Evolutionary conservation across 2,113 vertebrate genomes (phyloP), one percentile per base, ranked within the genome.

Genomic region (Cisticola juncidis): DNA sequence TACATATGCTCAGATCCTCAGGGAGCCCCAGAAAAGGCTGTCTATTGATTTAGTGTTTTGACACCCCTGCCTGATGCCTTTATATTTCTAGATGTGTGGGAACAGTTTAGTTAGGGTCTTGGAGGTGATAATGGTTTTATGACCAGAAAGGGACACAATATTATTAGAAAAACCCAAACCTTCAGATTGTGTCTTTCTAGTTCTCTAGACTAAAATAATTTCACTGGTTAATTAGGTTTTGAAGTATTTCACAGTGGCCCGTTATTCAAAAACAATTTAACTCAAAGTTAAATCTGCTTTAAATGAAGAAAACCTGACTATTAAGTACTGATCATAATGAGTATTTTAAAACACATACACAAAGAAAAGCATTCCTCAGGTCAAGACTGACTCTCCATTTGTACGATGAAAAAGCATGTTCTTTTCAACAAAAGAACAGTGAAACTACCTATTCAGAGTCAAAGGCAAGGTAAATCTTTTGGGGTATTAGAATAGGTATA

Each of bases 71-170:
- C 20, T 38, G 4, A 47, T 36, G 20, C 5, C 10, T 60, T 47
- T 60, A 51, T 3, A 0, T 62, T 86, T 77, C 40, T 60, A 61
- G 18, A 53, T 1, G 0, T 8, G 4, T 13, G 8, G 4, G 23
- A 6, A 12, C 12, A 40, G 14, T 36, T 58, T 36, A 45, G 15
- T 42, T 29, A 53, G 2, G 3, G 6, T 57, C 22, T 82, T 88
- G 12, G 28, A 82, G 25, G 35, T 42, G 12, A 1, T 61, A 2
- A 12, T 5, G 3, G 14, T 29, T 80, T 81, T 44, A 61, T 29
- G 15, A 50, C 14, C 24, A 48, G 10, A 28, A 5, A 77, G 22
- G 4, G 12, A 68, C 7, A 62, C 5, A 31, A 19, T 4, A 4
- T 0, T 77, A 2, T 9, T 40, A 14, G 11, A 5, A 51, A 51